Conservation (phyloP, 2,888 invertebrate species). For the Phytoseiulus persimilis region DNA sequence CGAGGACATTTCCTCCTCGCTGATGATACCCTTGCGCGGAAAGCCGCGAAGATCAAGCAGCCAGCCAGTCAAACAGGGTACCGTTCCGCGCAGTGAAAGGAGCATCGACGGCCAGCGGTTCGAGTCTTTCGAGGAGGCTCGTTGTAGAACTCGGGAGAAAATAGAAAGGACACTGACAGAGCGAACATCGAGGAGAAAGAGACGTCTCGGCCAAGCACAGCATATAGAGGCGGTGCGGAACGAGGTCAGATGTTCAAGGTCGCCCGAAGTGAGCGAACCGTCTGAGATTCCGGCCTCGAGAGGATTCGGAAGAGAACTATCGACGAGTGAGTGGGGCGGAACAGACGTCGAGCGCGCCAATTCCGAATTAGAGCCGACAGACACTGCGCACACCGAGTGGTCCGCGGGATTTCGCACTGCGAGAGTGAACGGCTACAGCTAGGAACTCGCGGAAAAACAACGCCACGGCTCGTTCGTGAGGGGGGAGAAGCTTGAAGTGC, state of each 20-base stretch:
- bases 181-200: not conserved
- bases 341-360: too few relatives aligned
- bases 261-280: not conserved
- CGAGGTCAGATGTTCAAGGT: not conserved
- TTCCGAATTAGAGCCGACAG: too few relatives aligned
- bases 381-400: too few relatives aligned
- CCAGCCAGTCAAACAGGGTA: not conserved
- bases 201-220: not conserved
- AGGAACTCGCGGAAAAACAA: too few relatives aligned
- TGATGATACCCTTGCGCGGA: not conserved
- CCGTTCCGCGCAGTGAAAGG: not conserved
- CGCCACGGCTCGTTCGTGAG: too few relatives aligned
- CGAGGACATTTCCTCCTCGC: not conserved
- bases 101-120: not conserved
- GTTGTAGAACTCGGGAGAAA: not conserved
- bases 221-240: not conserved
- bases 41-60: not conserved
- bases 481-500: too few relatives aligned
- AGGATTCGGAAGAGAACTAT: not conserved
- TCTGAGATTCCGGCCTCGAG: not conserved
- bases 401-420: too few relatives aligned
- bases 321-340: not conserved
- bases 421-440: too few relatives aligned
- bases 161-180: not conserved
- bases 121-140: not conserved